phyloP scores from a whole-genome alignment of 1,140 invertebrate species.

The Zaprionus vittiger region DNA sequence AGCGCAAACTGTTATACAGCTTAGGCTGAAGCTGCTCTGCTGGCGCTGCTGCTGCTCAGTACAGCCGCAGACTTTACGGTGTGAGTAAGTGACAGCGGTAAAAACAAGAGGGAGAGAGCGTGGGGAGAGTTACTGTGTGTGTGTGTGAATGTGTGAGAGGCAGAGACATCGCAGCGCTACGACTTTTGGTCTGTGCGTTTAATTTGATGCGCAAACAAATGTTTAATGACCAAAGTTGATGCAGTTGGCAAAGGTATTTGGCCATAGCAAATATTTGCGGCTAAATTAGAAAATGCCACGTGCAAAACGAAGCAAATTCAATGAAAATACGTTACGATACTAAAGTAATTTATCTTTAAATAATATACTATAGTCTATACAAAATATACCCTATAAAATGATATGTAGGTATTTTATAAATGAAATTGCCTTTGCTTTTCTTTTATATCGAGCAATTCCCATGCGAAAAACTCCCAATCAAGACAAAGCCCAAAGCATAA shows the following conservation, averaged over 20 bases:
- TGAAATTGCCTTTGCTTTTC: conserved; percentile 38
- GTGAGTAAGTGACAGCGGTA: conserved; percentile 64
- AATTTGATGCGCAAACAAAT: conserved; percentile 79
- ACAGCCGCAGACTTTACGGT: conserved; percentile 56
- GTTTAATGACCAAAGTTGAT: conserved; percentile 72
- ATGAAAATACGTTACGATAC: neutral
- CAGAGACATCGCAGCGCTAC: neutral
- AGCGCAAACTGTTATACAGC: conserved; percentile 67
- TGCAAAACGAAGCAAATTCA: conserved; percentile 25
- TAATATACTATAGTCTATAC: neutral
- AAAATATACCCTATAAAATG: neutral
- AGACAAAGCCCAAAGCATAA: conserved; percentile 47
- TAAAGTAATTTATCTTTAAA: conserved; percentile 11
- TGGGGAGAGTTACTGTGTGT: neutral
- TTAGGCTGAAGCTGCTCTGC: conserved; percentile 4
- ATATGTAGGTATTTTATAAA: neutral
- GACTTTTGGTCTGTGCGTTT: conserved; percentile 58
- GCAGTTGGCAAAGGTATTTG: conserved; percentile 44
- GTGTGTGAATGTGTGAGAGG: neutral
- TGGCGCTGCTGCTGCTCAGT: conserved; percentile 40
- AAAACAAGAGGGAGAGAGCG: neutral
- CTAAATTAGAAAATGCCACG: conserved; percentile 64
- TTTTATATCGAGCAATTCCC: conserved; percentile 62
- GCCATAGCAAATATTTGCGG: conserved; percentile 62
- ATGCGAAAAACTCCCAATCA: conserved; percentile 59